Percentiles rank a stretch among this genome's conserved stretches.
phyloP scores from a whole-genome alignment of 2,888 invertebrate genomes.

The Nycteola revayana region DNA sequence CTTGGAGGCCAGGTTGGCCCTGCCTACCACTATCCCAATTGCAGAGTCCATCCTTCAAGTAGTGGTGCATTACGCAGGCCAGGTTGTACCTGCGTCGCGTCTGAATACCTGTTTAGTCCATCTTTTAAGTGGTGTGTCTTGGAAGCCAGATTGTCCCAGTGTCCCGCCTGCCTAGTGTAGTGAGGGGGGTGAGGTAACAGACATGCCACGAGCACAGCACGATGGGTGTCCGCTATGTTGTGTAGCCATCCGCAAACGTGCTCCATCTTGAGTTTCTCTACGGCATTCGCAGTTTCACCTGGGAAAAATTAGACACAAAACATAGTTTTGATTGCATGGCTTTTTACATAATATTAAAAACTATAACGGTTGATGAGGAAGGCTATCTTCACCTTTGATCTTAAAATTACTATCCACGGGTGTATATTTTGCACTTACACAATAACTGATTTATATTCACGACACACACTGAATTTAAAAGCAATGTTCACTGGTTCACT shows the following conservation, averaged over 20 bases:
- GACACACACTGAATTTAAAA: too few relatives aligned
- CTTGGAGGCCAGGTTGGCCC: too few relatives aligned
- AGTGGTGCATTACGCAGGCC: slow-evolving; percentile 93
- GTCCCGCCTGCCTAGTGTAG: slow-evolving; percentile 96
- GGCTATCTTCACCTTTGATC: too few relatives aligned
- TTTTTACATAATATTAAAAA: too few relatives aligned
- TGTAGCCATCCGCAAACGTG: slow-evolving; percentile 96
- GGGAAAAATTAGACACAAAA: too few relatives aligned
- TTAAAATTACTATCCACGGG: too few relatives aligned
- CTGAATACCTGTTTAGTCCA: slow-evolving; percentile 90
- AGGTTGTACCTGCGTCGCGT: slow-evolving; percentile 97
- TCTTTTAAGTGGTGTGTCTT: slow-evolving; percentile 96
- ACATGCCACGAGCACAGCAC: slow-evolving; percentile 95
- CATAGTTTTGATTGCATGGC: too few relatives aligned
- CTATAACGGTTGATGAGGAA: too few relatives aligned
- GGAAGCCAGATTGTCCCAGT: slow-evolving; percentile 95
- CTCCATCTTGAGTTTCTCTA: slow-evolving; percentile 95
- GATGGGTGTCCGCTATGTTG: slow-evolving; percentile 90
- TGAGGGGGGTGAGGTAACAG: slow-evolving; percentile 98
- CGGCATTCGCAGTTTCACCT: slow-evolving; percentile 91
- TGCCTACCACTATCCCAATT: too few relatives aligned
- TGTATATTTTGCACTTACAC: too few relatives aligned
- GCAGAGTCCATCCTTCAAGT: slow-evolving; percentile 94
- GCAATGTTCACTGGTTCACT: too few relatives aligned
- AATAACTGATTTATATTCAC: too few relatives aligned